Conservation (phyloP, 2,113 vertebrate genomes). For the Ancistrus triradiatus region DNA sequence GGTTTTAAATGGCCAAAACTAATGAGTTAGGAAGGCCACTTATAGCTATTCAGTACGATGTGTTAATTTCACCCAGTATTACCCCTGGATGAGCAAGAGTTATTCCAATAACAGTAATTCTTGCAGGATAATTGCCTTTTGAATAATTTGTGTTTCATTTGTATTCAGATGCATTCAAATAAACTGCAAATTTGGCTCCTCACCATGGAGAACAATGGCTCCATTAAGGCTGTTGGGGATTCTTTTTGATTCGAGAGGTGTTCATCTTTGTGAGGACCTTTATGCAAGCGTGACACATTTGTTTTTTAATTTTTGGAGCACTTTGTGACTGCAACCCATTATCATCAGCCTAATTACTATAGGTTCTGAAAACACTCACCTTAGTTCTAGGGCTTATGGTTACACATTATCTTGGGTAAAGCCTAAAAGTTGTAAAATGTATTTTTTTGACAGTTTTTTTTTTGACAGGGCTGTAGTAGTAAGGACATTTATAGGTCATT, state of each 20-base stretch:
- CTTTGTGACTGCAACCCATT: too few species aligned
- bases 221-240: conserved; percentile 1
- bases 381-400: too few species aligned
- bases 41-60: not conserved
- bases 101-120: not conserved
- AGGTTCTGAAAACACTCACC: too few species aligned
- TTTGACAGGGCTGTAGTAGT: too few species aligned
- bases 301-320: not conserved
- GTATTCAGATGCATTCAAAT: conserved; percentile 17
- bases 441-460: too few species aligned
- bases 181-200: conserved; percentile 4
- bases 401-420: too few species aligned
- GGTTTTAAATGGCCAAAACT: not conserved
- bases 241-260: not conserved
- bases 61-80: not conserved
- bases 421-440: too few species aligned
- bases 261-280: not conserved
- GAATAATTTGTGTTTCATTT: conserved; percentile 16
- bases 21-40: not conserved
- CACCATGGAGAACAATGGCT: conserved; percentile 5
- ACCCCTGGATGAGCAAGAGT: not conserved
- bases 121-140: conserved; percentile 7
- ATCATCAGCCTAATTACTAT: too few species aligned
- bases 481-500: too few species aligned
- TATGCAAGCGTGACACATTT: not conserved